These are phyloP conservation scores for Nomada ferruginata DNA, from an alignment of 2,888 invertebrate genomes.

Conservation along the genomic window DNA sequence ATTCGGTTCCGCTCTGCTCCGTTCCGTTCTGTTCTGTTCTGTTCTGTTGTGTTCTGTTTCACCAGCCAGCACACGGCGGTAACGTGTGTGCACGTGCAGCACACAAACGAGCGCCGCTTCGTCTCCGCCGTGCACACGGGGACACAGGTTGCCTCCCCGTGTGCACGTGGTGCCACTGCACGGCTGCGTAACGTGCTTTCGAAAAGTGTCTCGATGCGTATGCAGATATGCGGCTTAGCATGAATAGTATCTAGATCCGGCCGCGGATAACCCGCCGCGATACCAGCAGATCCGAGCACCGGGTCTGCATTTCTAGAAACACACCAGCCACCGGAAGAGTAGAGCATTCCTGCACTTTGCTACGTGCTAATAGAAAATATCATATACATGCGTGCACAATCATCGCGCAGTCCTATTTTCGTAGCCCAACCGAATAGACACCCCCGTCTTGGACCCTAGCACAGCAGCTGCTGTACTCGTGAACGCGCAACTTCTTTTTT, in stretches of 20 bases:
- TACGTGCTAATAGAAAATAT: neutral
- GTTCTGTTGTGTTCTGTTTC: constrained; percentile 65
- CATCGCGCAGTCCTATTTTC: neutral
- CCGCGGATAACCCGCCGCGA: constrained; percentile 55
- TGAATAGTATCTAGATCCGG: constrained; percentile 68
- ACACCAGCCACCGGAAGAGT: constrained; percentile 37
- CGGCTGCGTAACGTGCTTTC: constrained; percentile 62
- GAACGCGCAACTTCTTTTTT: neutral
- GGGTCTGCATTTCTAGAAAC: constrained; percentile 49
- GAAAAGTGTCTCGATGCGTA: constrained; percentile 69
- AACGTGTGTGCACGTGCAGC: neutral
- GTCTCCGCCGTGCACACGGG: constrained; percentile 1
- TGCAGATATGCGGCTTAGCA: constrained; percentile 66
- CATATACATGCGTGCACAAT: neutral
- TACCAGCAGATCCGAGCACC: constrained; percentile 48
- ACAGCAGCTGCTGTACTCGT: no score
- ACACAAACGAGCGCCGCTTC: neutral
- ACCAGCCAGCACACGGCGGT: constrained; percentile 32
- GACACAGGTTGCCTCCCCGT: constrained; percentile 48
- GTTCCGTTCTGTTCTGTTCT: constrained; percentile 63
- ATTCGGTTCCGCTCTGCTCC: constrained; percentile 68
- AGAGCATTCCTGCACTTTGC: constrained; percentile 9
- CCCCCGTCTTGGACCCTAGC: no score
- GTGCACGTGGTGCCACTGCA: constrained; percentile 58
- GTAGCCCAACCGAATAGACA: neutral